These are phyloP conservation scores for Macrochelys suwanniensis DNA, from an alignment of 2,797 vertebrate species.

Conservation along the genomic window DNA sequence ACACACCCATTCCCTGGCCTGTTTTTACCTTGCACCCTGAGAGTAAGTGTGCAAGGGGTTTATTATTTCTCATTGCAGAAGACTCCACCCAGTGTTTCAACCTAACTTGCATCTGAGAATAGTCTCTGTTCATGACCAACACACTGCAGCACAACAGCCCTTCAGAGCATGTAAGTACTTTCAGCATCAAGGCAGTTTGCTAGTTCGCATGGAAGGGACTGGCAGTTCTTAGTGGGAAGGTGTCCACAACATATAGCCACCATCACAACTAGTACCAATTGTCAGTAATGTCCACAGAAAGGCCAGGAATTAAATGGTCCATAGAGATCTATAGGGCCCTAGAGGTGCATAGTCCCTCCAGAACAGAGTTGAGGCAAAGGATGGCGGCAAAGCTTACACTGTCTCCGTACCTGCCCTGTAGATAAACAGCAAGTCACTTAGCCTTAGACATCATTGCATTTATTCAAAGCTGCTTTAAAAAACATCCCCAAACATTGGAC, in stretches of 20 bases:
- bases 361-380: neutral
- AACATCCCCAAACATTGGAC: neutral
- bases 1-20: neutral
- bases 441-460: neutral
- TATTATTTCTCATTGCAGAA: rapidly evolving
- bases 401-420: neutral
- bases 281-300: neutral
- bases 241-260: neutral
- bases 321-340: neutral
- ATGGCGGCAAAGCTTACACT: neutral
- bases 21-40: neutral
- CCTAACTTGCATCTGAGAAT: neutral
- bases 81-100: neutral
- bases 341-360: neutral
- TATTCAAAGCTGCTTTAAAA: slow-evolving; percentile 31
- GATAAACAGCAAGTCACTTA: neutral
- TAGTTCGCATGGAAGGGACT: neutral
- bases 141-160: neutral
- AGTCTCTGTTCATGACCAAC: neutral
- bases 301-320: rapidly evolving
- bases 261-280: neutral
- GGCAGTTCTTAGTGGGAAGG: neutral
- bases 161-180: neutral
- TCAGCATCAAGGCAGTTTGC: neutral
- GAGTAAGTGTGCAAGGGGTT: neutral